Evolutionary conservation across 2,113 vertebrate genomes (phyloP), one percentile per base, ranked within the genome.

Genomic region (Epinephelus cyanopodus): DNA sequence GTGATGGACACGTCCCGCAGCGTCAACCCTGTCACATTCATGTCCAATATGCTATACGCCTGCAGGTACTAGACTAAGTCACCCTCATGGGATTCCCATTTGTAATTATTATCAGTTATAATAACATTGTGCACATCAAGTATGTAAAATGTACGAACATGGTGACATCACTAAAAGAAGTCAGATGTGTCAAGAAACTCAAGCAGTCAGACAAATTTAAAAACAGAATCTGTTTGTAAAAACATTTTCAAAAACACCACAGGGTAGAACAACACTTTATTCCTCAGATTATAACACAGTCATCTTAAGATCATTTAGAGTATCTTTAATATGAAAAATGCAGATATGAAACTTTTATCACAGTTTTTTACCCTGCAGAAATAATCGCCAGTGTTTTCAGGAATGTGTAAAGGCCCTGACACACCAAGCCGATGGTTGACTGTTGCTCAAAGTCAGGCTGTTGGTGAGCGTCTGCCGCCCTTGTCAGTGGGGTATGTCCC

Each of bases 1-100:
- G 97, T 99, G 82, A 98, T 99, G 97, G 98, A 99, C 86, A 99
- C 98, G 4, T 97, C 98, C 29, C 96, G 98, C 87, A 98, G 98
- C 77, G 97, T 97, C 52, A 99, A 90, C 85, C 98, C 98, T 0
- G 94, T 99, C 88, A 99, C 98, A 14, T 99, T 99, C 88, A 99
- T 99, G 98, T 99, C 98, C 89, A 99, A 99, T 91, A 99, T 99
- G 98, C 94, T 99, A 1, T 99, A 99, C 39, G 98, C 98, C 79
- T 99, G 98, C 97, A 99, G 98, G 98, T 99, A 83, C 56, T 9
- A 8, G 3, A 45, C 70, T 14, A 0, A 0, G 11, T 11, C 14
- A 13, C 29, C 25, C n/a, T 37, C 53, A 10, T 54, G 21, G 53
- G 4, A 11, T 9, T 54, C 1, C n/a, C 11, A 9, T n/a, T 18